phyloP scores from a whole-genome alignment of 1,140 invertebrate species.

The Gonatopus flavifemur region DNA sequence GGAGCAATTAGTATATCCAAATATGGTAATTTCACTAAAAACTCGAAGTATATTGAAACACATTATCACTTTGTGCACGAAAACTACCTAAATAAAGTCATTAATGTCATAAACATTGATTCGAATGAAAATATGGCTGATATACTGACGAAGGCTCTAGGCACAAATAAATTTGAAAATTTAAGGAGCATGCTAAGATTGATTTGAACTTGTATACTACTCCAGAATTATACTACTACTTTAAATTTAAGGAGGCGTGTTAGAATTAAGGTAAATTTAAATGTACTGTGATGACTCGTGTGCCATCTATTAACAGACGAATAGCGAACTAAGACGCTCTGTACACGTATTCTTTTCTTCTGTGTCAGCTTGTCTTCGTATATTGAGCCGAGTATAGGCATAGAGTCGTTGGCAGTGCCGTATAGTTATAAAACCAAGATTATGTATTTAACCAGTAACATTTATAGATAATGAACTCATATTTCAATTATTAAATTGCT shows the following conservation, averaged over 20 bases:
- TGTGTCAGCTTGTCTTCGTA: too few species aligned
- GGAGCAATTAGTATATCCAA: slow-evolving; percentile 23
- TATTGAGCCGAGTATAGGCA: too few species aligned
- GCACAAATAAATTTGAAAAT: slow-evolving; percentile 3
- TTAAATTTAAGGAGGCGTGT: background rate
- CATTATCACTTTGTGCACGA: slow-evolving; percentile 10
- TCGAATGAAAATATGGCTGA: slow-evolving; percentile 9
- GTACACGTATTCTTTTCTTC: too few species aligned
- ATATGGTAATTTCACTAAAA: slow-evolving; percentile 25
- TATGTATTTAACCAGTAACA: too few species aligned
- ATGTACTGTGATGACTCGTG: too few species aligned
- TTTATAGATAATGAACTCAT: too few species aligned
- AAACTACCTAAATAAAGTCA: background rate
- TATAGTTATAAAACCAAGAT: too few species aligned
- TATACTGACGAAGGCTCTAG: slow-evolving; percentile 10
- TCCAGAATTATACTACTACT: background rate
- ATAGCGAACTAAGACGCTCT: too few species aligned
- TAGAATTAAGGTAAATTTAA: too few species aligned
- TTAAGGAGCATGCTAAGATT: background rate
- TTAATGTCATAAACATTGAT: slow-evolving; percentile 4
- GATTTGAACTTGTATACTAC: background rate
- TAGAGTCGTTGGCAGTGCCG: too few species aligned
- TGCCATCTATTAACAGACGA: too few species aligned
- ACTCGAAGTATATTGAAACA: slow-evolving; percentile 11
- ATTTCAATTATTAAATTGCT: too few species aligned